Base-by-base conservation (phyloP, 2,113 vertebrate genomes). In the Pelusios castaneus region DNA sequence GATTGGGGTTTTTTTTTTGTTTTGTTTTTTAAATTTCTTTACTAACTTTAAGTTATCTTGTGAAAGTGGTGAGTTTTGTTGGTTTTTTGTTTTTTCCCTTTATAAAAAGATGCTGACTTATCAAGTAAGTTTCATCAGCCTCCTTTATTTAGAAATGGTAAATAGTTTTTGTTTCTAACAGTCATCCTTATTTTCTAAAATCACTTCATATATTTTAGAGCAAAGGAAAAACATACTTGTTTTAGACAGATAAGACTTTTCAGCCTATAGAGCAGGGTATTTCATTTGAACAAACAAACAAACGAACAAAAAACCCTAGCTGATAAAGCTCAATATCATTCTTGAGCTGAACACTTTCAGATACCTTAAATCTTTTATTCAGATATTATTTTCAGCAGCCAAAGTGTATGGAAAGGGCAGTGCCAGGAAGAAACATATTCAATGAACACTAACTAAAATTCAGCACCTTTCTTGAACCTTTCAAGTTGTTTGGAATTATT, bases 401-500 rank as follows among this genome's bases (percentile, higher is more conserved):
- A 92, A 27, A 47, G 5, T 29, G 34, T 7, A 76, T 24, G 43
- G 58, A 82, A 89, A 80, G 55, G 27, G 49, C 9, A 93, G 92
- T 88, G 95, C 10, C 58, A 81, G 54, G 80, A 90, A 49, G 79
- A 94, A 95, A 80, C 17, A 54, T 79, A 87, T 88, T 90, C 34
- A 41, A 2, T 0, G 21, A 0, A 0, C 11, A 21, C 51, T 75
- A 76, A 89, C 29, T 91, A 82, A 94, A 96, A 85, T 73, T 77
- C 77, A 58, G 9, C 60, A 85, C 45, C 38, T 94, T 95, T 94
- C 80, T 91, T 29, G 92, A 87, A 91, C n/a, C 84, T 80, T 95
- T 95, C 90, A 85, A 24, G 8, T 67, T 90, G 43, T 67, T 94
- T 95, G 88, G 93, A 96, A 95, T 95, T 76, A 54, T 55, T 89